Conservation (phyloP, 2,888 invertebrate genomes). For the Pyrocoelia pectoralis region DNA sequence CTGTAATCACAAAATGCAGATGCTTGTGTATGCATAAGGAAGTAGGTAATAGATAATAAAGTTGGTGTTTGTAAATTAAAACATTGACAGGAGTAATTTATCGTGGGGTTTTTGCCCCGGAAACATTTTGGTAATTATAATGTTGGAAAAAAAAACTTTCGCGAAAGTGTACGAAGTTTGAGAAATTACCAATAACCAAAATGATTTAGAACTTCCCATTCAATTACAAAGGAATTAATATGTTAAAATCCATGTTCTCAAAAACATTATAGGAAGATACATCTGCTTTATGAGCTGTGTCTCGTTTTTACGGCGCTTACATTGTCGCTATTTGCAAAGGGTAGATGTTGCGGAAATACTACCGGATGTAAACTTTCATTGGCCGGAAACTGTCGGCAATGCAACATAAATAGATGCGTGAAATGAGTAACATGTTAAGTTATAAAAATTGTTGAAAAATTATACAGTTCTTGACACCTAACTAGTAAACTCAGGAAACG, state of each 20-base stretch:
- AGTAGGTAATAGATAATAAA: neutral
- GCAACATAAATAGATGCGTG: slow-evolving; percentile 32
- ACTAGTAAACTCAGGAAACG: neutral
- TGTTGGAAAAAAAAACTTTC: slow-evolving; percentile 2
- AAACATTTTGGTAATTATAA: neutral
- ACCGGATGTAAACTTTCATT: slow-evolving; percentile 33
- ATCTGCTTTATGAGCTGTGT: slow-evolving; percentile 35
- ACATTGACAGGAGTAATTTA: neutral
- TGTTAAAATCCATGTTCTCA: slow-evolving; percentile 7
- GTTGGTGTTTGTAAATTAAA: neutral
- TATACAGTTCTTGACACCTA: slow-evolving; percentile 8
- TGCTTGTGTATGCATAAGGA: too few species aligned
- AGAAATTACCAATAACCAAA: neutral
- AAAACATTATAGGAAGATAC: slow-evolving; percentile 20
- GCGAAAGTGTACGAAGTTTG: neutral
- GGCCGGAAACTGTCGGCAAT: slow-evolving; percentile 30
- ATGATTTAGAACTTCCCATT: slow-evolving; percentile 1
- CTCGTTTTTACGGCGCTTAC: slow-evolving; percentile 33
- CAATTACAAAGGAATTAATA: slow-evolving; percentile 6
- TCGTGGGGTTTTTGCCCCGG: neutral
- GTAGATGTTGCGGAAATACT: slow-evolving; percentile 30
- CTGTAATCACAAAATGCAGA: too few species aligned
- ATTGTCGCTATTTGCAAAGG: slow-evolving; percentile 31
- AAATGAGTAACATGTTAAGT: slow-evolving; percentile 22
- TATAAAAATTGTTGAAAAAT: slow-evolving; percentile 13